Conservation (phyloP, 2,888 invertebrate genomes). For the Aspidapion aeneum region DNA sequence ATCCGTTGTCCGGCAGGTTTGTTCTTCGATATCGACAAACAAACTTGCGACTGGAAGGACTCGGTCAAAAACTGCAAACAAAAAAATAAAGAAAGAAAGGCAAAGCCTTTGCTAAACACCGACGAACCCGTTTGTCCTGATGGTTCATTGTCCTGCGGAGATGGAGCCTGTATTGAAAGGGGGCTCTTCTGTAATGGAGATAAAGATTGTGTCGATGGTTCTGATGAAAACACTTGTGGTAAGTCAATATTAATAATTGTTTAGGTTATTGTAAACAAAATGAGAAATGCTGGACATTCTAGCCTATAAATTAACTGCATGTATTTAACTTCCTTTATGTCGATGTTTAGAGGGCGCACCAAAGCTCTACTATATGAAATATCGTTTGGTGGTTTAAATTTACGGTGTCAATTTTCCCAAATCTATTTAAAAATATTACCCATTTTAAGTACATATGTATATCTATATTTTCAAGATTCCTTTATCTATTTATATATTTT, state of each 20-base stretch:
- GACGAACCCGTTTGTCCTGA: conserved; percentile 88
- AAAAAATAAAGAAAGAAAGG: conserved; percentile 85
- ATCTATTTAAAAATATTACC: too few relatives aligned
- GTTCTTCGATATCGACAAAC: conserved; percentile 91
- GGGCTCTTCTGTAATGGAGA: conserved; percentile 93
- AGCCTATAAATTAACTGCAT: too few relatives aligned
- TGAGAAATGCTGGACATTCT: too few relatives aligned
- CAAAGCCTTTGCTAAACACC: conserved; percentile 82
- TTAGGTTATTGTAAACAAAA: too few relatives aligned
- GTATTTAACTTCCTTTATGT: too few relatives aligned
- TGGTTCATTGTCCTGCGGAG: conserved; percentile 84
- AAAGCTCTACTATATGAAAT: too few relatives aligned
- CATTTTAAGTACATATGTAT: too few relatives aligned
- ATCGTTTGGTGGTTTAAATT: too few relatives aligned
- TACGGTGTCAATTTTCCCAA: too few relatives aligned
- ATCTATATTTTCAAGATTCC: too few relatives aligned
- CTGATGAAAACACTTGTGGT: conserved; percentile 91
- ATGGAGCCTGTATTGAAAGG: conserved; percentile 80
- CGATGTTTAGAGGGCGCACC: too few relatives aligned
- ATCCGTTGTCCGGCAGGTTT: conserved; percentile 90
- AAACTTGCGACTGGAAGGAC: conserved; percentile 93
- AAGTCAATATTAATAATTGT: conserved; percentile 45
- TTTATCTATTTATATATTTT: too few relatives aligned
- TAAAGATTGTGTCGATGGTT: conserved; percentile 83
- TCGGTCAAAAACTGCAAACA: conserved; percentile 90